These are phyloP conservation scores for Epinotia brunnichana DNA, from an alignment of 2,888 invertebrate genomes.

Conservation along the genomic window DNA sequence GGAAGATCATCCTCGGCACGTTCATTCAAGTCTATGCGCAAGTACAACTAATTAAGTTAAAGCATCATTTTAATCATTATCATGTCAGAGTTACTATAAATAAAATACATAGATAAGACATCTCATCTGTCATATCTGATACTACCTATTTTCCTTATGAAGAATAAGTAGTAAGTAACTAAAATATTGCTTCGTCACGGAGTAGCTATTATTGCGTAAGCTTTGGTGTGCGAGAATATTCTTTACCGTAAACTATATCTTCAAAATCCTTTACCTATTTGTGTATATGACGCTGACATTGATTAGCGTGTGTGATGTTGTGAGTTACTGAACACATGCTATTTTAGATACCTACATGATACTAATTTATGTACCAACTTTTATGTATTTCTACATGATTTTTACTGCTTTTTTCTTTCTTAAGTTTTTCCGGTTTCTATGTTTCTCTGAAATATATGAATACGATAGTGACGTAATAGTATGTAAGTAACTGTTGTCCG, in stretches of 20 bases:
- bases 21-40: neutral
- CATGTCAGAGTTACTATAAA: neutral
- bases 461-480: neutral
- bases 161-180: neutral
- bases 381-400: too few relatives aligned
- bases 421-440: neutral
- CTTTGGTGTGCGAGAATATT: neutral
- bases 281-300: neutral
- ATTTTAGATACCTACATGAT: too few relatives aligned
- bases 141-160: neutral
- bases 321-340: too few relatives aligned
- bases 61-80: neutral
- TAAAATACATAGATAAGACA: neutral
- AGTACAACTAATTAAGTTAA: neutral
- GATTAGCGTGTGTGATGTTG: neutral
- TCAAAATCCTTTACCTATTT: neutral
- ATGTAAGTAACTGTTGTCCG: neutral
- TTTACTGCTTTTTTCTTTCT: neutral
- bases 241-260: neutral
- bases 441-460: neutral
- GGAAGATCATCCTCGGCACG: neutral
- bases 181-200: slow-evolving; percentile 1
- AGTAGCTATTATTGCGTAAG: slow-evolving; percentile 6
- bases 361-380: too few relatives aligned
- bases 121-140: neutral